phyloP scores from a whole-genome alignment of 1,140 invertebrate species.

The Drosophila mojavensis region DNA sequence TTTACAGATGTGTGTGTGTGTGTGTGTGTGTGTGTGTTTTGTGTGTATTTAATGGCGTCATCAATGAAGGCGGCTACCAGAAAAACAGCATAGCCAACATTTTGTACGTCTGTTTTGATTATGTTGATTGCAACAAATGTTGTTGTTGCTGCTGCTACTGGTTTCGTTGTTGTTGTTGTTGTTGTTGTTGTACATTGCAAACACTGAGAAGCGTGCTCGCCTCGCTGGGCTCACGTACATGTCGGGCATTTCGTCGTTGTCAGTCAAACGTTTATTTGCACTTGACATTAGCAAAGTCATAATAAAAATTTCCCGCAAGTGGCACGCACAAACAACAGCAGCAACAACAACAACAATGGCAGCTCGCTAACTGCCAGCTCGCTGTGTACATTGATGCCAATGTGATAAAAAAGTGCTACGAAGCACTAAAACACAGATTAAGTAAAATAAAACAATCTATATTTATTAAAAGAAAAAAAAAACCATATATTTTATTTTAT shows the following conservation, averaged over 20 bases:
- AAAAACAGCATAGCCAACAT: slow-evolving; percentile 37
- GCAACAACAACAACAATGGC: slow-evolving; percentile 32
- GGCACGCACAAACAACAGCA: slow-evolving; percentile 52
- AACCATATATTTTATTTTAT: no score
- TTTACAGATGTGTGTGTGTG: slow-evolving; percentile 3
- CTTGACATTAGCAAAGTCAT: slow-evolving; percentile 81
- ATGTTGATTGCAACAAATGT: slow-evolving; percentile 78
- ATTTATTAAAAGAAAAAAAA: no score
- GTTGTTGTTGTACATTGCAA: slow-evolving; percentile 10
- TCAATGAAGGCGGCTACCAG: slow-evolving; percentile 41
- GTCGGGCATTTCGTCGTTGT: slow-evolving; percentile 22
- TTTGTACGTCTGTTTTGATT: slow-evolving; percentile 70
- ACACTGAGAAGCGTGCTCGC: slow-evolving; percentile 27
- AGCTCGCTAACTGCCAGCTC: slow-evolving; percentile 21
- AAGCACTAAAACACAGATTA: neutral
- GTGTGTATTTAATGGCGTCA: slow-evolving; percentile 47
- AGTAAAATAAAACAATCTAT: no score
- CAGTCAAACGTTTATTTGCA: slow-evolving; percentile 75
- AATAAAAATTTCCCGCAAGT: slow-evolving; percentile 75
- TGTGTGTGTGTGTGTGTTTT: slow-evolving; percentile 2
- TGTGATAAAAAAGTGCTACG: neutral
- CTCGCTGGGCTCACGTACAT: slow-evolving; percentile 43
- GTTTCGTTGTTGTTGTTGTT: slow-evolving; percentile 42
- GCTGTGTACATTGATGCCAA: slow-evolving; percentile 32
- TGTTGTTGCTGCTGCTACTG: slow-evolving; percentile 3